phyloP scores from a whole-genome alignment of 2,797 vertebrate species.

The Pangasius sanitwongsei region DNA sequence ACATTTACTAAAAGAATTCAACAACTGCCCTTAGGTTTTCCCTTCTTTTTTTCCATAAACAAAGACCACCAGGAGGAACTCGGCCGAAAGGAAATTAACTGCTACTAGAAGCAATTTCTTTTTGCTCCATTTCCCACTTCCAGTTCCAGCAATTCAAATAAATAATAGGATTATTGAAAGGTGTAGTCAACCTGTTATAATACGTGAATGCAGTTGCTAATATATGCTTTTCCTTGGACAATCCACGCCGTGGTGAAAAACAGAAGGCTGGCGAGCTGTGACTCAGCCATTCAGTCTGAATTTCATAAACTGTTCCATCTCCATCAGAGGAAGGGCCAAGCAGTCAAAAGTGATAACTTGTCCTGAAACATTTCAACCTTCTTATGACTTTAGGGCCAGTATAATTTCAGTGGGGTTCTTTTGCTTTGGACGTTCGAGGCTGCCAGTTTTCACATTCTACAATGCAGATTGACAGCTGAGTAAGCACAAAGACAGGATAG shows the following conservation, averaged over 20 bases:
- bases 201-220: neutral
- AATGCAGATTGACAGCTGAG: neutral
- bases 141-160: constrained; percentile 6
- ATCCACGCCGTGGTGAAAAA: neutral
- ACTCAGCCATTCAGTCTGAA: neutral
- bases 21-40: neutral
- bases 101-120: neutral
- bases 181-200: neutral
- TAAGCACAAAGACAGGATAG: neutral
- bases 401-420: neutral
- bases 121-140: neutral
- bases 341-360: neutral
- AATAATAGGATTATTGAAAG: constrained; percentile 1
- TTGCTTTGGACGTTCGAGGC: too few species aligned
- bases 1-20: constrained; percentile 3
- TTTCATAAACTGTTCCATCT: neutral
- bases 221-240: neutral
- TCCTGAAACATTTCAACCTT: neutral
- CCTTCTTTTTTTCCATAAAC: neutral
- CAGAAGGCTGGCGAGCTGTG: neutral
- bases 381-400: neutral
- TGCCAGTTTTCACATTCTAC: neutral
- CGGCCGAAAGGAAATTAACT: neutral
- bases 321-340: neutral
- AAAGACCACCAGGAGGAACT: neutral